Percentiles rank a stretch among this genome's conserved stretches.
Evolutionary conservation across 2,888 invertebrate genomes (phyloP).

Genomic region (Macaria liturata): DNA sequence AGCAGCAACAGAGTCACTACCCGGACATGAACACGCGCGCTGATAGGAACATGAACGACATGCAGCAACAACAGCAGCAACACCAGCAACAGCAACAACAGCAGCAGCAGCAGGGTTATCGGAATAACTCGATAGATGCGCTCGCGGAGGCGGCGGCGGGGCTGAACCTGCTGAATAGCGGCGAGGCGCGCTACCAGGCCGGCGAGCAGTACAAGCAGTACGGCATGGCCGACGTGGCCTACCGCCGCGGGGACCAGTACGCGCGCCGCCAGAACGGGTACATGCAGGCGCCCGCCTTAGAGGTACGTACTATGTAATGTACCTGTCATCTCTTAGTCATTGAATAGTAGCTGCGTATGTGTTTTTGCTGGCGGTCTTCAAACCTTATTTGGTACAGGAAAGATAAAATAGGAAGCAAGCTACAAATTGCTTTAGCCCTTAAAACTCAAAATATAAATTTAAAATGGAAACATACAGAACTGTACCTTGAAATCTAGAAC

Average conservation of each 20-base stretch:
- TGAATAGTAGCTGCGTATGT: no score
- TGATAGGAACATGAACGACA: slow-evolving; percentile 55
- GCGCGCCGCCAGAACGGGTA: slow-evolving; percentile 48
- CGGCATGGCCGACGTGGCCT: slow-evolving; percentile 25
- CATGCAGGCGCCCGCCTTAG: slow-evolving; percentile 30
- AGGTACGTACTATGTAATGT: no score
- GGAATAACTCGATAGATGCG: slow-evolving; percentile 26
- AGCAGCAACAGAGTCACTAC: slow-evolving; percentile 48
- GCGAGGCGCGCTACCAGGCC: slow-evolving; percentile 21
- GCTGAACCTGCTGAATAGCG: slow-evolving; percentile 23
- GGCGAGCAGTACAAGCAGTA: slow-evolving; percentile 29
- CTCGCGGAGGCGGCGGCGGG: slow-evolving; percentile 34
- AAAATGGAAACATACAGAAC: no score
- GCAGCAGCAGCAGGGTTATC: slow-evolving; percentile 31
- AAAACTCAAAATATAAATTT: no score
- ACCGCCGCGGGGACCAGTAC: slow-evolving; percentile 48
- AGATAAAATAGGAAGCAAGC: no score
- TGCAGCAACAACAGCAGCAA: slow-evolving; percentile 56
- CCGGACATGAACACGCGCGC: slow-evolving; percentile 59
- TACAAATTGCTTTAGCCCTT: no score
- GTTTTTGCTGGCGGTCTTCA: no score
- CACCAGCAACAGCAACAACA: slow-evolving; percentile 50
- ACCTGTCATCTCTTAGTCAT: no score
- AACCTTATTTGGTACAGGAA: no score
- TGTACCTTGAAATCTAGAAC: no score